These are phyloP conservation scores for Haemorhous mexicanus DNA, from an alignment of 2,113 vertebrate genomes.

Conservation along the genomic window DNA sequence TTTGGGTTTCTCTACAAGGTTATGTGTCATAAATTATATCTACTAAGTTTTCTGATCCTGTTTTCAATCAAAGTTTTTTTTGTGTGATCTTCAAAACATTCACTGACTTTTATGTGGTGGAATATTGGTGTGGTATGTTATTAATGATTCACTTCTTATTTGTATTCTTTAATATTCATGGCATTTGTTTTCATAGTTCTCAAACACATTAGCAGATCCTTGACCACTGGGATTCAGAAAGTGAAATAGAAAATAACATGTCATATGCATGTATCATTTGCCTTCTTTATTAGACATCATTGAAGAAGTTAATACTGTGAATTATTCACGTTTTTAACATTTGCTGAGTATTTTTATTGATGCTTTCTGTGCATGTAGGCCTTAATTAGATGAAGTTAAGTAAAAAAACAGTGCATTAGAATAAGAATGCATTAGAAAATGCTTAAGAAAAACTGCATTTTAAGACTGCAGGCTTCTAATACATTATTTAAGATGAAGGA, in stretches of 20 bases:
- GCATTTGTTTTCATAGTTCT: neutral
- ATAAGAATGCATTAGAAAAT: neutral
- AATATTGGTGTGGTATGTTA: neutral
- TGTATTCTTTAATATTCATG: slow-evolving; percentile 1
- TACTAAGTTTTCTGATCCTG: neutral
- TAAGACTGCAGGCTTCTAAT: neutral
- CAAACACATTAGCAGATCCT: neutral
- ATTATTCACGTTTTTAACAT: neutral
- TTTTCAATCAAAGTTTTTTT: neutral
- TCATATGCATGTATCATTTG: accelerated
- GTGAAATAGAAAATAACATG: neutral
- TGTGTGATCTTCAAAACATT: neutral
- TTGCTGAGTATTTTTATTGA: neutral
- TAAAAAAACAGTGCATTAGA: neutral
- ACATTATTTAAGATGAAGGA: neutral
- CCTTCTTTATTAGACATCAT: neutral
- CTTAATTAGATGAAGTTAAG: neutral
- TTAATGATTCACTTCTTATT: neutral
- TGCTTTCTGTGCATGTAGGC: neutral
- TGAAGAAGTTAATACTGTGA: neutral
- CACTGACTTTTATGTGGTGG: neutral
- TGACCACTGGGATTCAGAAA: neutral
- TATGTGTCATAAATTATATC: neutral
- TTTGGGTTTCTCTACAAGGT: neutral
- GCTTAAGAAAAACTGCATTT: neutral